Base-by-base conservation (phyloP, 2,797 vertebrate species). In the Sebastes vulpes region DNA sequence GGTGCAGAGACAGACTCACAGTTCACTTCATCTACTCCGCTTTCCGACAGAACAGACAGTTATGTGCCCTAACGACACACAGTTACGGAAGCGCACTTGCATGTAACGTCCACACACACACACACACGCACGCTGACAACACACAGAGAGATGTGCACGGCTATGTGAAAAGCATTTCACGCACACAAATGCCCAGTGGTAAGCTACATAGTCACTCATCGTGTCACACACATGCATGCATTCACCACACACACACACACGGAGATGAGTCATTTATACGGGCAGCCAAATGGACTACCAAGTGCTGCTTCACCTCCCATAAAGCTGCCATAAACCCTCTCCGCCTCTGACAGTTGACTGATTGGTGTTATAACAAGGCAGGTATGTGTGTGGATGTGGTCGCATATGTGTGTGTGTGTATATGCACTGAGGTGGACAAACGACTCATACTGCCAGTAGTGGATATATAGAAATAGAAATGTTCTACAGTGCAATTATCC, bases 251-350 rank as follows among this genome's bases (percentile, higher is more conserved):
- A 48, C 79, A 65, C 31, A 35, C 73, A 80, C 79, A 81, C 50
- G 75, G 9, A 77, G 25, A 85, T 69, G 78, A 88, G 90, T 94
- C 88, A 91, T 92, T 92, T 90, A 88, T 90, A 92, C 81, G 81
- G 70, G 81, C 85, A 88, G 86, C 84, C 86, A 94, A 95, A 94
- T 93, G 90, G 90, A 90, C 89, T 88, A 76, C 77, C 65, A 65
- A 91, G 88, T 87, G 85, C 76, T 58, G 85, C 86, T 92, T 94
- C 93, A 92, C 93, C 92, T 94, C 85, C 87, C 88, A 91, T 92
- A 93, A 94, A 92, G 87, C 88, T 90, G 83, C 91, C 85, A 89
- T 93, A 93, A 94, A 92, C 84, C 85, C 71, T 80, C 86, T 87
- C 75, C 42, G 48, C 79, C 85, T 88, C 82, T 93, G 92, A 94